A percentile compares a stretch with the other conserved stretches of the same genome.
Conservation (phyloP, 2,888 invertebrate genomes). For the Syrphus vitripennis region DNA sequence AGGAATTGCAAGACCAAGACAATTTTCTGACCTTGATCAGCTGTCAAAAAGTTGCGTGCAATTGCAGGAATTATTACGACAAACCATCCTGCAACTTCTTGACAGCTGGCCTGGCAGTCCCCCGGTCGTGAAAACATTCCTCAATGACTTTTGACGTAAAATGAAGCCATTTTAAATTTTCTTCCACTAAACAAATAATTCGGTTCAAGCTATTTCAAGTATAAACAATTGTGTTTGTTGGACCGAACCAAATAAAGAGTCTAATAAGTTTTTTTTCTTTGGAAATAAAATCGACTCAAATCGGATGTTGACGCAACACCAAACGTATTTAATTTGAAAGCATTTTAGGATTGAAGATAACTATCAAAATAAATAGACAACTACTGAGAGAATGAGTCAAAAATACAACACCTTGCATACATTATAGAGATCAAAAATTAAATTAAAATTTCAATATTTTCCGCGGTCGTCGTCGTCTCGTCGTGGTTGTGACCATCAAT, state of each 20-base stretch:
- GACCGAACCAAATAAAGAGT: slow-evolving; percentile 32
- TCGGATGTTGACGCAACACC: not conserved
- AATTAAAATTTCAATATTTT: slow-evolving; percentile 60
- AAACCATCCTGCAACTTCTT: no score
- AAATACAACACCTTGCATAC: slow-evolving; percentile 16
- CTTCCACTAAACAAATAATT: no score
- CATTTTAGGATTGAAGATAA: slow-evolving; percentile 35
- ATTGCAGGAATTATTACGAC: no score
- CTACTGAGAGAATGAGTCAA: not conserved
- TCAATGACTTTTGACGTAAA: no score
- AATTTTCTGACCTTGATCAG: no score
- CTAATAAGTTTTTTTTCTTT: slow-evolving; percentile 37
- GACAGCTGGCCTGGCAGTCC: no score
- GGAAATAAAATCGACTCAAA: not conserved
- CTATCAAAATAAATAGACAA: not conserved
- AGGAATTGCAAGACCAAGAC: no score
- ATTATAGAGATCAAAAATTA: not conserved
- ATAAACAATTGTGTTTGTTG: slow-evolving; percentile 29
- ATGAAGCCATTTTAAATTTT: no score
- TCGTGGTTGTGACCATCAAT: slow-evolving; percentile 25
- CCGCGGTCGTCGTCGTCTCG: not conserved
- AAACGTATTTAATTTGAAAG: slow-evolving; percentile 14
- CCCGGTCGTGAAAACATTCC: no score
- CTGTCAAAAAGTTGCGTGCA: no score
- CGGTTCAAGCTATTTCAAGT: no score